These are phyloP conservation scores for Nephrotoma appendiculata DNA, from an alignment of 2,888 invertebrate genomes.

Conservation along the genomic window DNA sequence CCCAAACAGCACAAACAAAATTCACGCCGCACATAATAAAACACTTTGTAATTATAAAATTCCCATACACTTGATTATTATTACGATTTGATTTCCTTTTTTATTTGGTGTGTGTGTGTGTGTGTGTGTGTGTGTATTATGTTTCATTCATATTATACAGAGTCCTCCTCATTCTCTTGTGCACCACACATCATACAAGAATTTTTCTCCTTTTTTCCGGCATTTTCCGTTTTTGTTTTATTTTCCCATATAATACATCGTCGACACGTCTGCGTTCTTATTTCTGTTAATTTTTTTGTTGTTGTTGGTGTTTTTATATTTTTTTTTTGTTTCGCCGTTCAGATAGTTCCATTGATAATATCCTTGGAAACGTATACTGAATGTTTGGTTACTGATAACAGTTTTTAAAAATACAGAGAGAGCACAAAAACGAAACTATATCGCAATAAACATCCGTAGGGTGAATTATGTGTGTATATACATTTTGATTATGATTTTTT, in stretches of 20 bases:
- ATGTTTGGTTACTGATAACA: constrained; percentile 4
- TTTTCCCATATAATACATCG: background rate
- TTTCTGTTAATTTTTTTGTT: background rate
- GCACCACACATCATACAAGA: background rate
- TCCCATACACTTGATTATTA: background rate
- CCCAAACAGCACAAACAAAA: background rate
- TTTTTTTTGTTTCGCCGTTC: background rate
- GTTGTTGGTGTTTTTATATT: background rate
- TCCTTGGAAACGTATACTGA: constrained; percentile 2
- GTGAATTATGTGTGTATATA: constrained; percentile 1
- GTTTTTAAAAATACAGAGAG: background rate
- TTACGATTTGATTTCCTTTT: background rate
- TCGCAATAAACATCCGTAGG: constrained; percentile 6
- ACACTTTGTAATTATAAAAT: background rate
- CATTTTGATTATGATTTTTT: background rate
- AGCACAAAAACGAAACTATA: constrained; percentile 1
- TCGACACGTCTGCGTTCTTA: constrained; percentile 3
- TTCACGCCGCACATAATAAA: background rate
- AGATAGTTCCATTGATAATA: background rate
- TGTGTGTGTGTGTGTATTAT: background rate
- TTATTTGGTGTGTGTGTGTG: background rate
- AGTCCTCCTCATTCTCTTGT: background rate
- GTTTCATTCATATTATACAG: background rate
- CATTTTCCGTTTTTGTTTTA: background rate
- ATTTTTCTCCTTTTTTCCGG: background rate